Conservation (phyloP, 2,113 vertebrate species). For the Pogona vitticeps region DNA sequence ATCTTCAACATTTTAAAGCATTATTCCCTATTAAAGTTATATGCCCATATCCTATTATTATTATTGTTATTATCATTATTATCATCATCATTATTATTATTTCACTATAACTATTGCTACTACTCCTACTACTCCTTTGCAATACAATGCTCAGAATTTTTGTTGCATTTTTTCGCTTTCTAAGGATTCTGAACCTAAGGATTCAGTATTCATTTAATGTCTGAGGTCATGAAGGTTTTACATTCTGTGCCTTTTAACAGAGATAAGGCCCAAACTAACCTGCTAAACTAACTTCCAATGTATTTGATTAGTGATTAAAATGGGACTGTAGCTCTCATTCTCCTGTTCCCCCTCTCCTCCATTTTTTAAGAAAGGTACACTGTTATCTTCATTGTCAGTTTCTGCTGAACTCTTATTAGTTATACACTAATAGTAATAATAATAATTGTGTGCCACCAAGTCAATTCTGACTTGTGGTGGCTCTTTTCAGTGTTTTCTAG, state of each 20-base stretch:
- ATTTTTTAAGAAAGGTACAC: conserved; percentile 9
- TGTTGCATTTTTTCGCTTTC: conserved; percentile 65
- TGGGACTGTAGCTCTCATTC: conserved; percentile 14
- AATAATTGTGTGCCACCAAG: no score
- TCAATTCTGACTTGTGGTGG: neutral
- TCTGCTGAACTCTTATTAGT: neutral
- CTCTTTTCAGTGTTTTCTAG: no score
- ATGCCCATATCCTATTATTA: neutral
- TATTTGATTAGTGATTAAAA: conserved; percentile 37
- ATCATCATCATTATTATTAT: conserved; percentile 66
- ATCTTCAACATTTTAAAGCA: conserved; percentile 21
- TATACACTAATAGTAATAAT: no score
- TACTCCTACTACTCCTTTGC: no score
- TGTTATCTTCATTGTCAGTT: conserved; percentile 8
- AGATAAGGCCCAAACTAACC: conserved; percentile 38
- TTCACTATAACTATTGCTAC: conserved; percentile 39
- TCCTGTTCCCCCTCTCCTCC: conserved; percentile 11
- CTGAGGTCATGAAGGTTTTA: conserved; percentile 57
- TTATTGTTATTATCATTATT: conserved; percentile 43
- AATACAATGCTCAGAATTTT: conserved; percentile 59
- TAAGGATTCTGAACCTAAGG: conserved; percentile 30
- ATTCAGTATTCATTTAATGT: conserved; percentile 56
- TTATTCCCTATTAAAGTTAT: neutral
- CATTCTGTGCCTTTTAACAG: conserved; percentile 57
- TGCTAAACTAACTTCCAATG: conserved; percentile 39